phyloP scores from a whole-genome alignment of 2,888 invertebrate species.

The Phlogophora meticulosa region DNA sequence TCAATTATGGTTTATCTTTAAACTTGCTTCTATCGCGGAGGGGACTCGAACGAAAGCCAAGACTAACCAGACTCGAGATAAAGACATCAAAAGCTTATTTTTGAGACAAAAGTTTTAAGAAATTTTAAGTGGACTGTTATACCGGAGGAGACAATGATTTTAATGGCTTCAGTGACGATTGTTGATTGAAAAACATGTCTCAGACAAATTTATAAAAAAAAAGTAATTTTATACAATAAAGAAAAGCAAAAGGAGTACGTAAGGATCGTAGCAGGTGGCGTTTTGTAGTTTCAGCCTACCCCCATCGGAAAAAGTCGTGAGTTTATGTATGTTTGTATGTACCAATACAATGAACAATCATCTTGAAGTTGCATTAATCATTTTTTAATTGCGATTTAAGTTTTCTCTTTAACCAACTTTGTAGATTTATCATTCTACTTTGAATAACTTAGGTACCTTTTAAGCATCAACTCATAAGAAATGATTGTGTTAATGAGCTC shows the following conservation, averaged over 20 bases:
- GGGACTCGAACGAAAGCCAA: constrained; percentile 60
- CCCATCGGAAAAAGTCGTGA: no score
- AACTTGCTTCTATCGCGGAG: constrained; percentile 71
- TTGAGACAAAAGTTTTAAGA: constrained; percentile 41
- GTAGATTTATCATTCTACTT: neutral
- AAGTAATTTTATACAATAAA: no score
- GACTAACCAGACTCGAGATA: constrained; percentile 64
- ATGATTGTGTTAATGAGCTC: constrained; percentile 3
- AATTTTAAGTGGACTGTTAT: constrained; percentile 34
- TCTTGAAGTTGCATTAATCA: neutral
- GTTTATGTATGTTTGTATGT: no score
- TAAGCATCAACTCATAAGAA: neutral
- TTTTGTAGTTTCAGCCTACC: no score
- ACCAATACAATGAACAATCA: neutral
- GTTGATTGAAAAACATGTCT: no score
- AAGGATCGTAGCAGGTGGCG: no score
- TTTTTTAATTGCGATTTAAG: neutral
- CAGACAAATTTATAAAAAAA: no score
- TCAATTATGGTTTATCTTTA: constrained; percentile 84
- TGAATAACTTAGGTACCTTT: neutral
- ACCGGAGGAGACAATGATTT: constrained; percentile 2
- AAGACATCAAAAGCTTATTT: constrained; percentile 62
- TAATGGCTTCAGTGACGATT: constrained; percentile 6
- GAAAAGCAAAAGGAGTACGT: no score
- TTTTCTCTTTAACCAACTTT: no score